Percentiles rank a stretch among this genome's conserved stretches.
phyloP scores from a whole-genome alignment of 2,797 vertebrate genomes.

The Tragelaphus eurycerus region DNA sequence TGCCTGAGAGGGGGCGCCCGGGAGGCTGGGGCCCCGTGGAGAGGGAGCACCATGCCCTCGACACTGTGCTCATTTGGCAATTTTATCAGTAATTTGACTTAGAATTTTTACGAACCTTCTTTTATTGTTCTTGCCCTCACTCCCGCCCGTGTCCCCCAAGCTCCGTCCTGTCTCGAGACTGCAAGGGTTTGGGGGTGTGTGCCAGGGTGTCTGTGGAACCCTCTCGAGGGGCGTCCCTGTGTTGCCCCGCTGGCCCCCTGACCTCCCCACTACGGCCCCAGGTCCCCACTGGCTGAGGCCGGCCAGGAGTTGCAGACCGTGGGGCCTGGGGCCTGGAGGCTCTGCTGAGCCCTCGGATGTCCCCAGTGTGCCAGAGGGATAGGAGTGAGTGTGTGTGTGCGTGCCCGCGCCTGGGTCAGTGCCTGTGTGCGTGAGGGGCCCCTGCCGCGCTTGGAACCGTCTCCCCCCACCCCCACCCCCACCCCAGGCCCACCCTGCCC shows the following conservation, averaged over 20 bases:
- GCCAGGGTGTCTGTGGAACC: conserved; percentile 32
- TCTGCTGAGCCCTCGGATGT: not conserved
- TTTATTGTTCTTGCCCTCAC: conserved; percentile 17
- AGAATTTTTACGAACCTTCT: conserved; percentile 74
- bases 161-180: not conserved
- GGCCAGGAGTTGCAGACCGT: not conserved
- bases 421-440: not conserved
- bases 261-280: not conserved
- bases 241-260: not conserved
- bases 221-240: not conserved
- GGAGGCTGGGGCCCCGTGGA: conserved; percentile 35
- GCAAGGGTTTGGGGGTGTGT: not conserved
- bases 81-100: conserved; percentile 68
- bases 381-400: not conserved
- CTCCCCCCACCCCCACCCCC: no score
- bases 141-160: not conserved
- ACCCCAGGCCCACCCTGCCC: not conserved
- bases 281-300: not conserved
- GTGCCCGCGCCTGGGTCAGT: not conserved
- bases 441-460: not conserved
- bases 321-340: not conserved
- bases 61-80: conserved; percentile 53
- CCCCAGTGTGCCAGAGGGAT: not conserved
- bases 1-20: not conserved
- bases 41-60: conserved; percentile 60